phyloP scores from a whole-genome alignment of 2,797 vertebrate genomes.

The Helostoma temminkii region DNA sequence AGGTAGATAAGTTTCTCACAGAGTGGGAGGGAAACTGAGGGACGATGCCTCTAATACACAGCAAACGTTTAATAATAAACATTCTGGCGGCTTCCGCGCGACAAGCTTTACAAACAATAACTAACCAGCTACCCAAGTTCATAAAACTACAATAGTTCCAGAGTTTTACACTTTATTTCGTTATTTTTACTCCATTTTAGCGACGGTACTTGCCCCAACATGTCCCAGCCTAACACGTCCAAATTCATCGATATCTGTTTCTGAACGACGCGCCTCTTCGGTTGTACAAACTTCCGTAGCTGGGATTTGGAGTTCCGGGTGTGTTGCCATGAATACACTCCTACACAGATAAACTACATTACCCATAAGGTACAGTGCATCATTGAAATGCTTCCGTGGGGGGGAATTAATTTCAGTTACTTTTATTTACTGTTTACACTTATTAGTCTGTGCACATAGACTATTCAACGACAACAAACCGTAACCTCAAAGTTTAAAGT shows the following conservation, averaged over 20 bases:
- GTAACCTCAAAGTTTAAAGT: rapidly evolving
- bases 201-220: conserved; percentile 54
- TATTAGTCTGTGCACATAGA: rapidly evolving
- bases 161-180: neutral
- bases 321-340: rapidly evolving
- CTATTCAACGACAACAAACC: neutral
- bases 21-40: conserved; percentile 52
- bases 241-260: conserved; percentile 24
- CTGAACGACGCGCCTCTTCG: conserved; percentile 42
- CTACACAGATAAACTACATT: conserved; percentile 49
- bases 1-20: conserved; percentile 75
- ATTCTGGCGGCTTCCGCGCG: conserved; percentile 51
- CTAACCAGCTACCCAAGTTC: neutral
- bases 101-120: neutral
- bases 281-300: conserved; percentile 31
- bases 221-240: conserved; percentile 15
- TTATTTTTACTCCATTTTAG: neutral
- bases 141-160: neutral
- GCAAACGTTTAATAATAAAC: conserved; percentile 51
- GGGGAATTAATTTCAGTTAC: neutral
- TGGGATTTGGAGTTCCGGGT: conserved; percentile 57
- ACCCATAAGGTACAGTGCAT: conserved; percentile 44
- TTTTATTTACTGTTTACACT: neutral
- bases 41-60: conserved; percentile 42
- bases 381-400: conserved; percentile 39